These are phyloP conservation scores for Physocephala rufipes DNA, from an alignment of 2,888 invertebrate genomes.

Conservation along the genomic window DNA sequence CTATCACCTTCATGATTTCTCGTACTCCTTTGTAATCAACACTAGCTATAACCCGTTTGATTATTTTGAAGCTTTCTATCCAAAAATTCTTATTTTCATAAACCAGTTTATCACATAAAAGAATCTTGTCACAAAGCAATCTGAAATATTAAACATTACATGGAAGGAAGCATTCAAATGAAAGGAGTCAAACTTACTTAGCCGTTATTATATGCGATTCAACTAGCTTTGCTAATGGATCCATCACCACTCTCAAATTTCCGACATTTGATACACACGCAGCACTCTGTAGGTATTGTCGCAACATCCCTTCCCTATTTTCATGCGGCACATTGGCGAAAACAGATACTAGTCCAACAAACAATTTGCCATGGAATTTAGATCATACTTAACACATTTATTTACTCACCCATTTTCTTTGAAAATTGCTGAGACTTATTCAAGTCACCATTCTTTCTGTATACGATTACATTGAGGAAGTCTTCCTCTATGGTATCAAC, in stretches of 20 bases:
- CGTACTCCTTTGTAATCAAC: conserved; percentile 96
- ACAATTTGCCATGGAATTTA: not conserved
- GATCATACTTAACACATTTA: not conserved
- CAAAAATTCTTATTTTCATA: conserved; percentile 87
- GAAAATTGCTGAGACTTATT: conserved; percentile 76
- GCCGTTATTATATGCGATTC: conserved; percentile 78
- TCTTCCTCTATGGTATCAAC: conserved; percentile 89
- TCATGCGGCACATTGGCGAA: conserved; percentile 76
- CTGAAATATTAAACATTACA: conserved; percentile 63
- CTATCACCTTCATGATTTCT: conserved; percentile 84
- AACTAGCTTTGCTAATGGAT: conserved; percentile 79
- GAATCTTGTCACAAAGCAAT: conserved; percentile 85
- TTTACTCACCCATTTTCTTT: conserved; percentile 69
- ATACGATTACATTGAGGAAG: conserved; percentile 87
- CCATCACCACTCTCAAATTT: conserved; percentile 79
- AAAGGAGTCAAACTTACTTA: conserved; percentile 67
- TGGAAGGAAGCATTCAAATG: not conserved
- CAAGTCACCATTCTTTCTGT: conserved; percentile 76
- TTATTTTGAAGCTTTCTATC: conserved; percentile 86
- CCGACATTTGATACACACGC: conserved; percentile 79
- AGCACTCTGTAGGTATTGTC: conserved; percentile 78
- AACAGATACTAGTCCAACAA: conserved; percentile 66
- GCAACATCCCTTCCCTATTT: conserved; percentile 77
- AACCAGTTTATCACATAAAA: conserved; percentile 83
- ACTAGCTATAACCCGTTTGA: conserved; percentile 85